These are phyloP conservation scores for Jacana jacana DNA, from an alignment of 2,113 vertebrate species.

Conservation along the genomic window DNA sequence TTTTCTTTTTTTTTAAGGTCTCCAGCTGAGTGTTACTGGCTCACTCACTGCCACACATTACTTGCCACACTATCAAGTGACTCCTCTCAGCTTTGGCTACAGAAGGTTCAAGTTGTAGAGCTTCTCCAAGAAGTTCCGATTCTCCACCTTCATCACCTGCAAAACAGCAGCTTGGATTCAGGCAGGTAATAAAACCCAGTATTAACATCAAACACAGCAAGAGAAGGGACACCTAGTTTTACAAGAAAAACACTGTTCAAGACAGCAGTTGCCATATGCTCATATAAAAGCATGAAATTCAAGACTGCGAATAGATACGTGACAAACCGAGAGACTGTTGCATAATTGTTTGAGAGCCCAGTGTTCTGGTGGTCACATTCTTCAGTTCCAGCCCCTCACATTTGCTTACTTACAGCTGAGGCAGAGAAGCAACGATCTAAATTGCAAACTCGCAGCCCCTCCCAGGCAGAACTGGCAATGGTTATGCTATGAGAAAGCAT, in stretches of 20 bases:
- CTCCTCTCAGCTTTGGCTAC: constrained; percentile 94
- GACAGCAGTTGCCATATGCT: background rate
- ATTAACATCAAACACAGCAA: background rate
- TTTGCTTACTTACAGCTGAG: background rate
- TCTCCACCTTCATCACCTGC: constrained; percentile 92
- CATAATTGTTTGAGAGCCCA: background rate
- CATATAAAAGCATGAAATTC: background rate
- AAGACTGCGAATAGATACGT: background rate
- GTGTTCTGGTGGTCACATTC: background rate
- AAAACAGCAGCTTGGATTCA: background rate
- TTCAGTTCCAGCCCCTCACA: background rate
- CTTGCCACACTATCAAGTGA: constrained; percentile 98
- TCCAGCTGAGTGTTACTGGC: constrained; percentile 25
- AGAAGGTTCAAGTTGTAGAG: constrained; percentile 88
- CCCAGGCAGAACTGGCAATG: background rate
- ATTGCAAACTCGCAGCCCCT: background rate
- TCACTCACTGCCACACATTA: constrained; percentile 83
- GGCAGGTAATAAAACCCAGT: background rate
- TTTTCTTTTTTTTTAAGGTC: background rate
- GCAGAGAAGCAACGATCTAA: background rate
- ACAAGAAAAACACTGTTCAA: background rate
- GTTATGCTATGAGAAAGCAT: background rate
- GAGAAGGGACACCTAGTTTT: background rate
- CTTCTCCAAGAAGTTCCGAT: constrained; percentile 82
- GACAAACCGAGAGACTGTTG: background rate